These are phyloP conservation scores for Calyptomena viridis DNA, from an alignment of 2,113 vertebrate species.

Conservation along the genomic window DNA sequence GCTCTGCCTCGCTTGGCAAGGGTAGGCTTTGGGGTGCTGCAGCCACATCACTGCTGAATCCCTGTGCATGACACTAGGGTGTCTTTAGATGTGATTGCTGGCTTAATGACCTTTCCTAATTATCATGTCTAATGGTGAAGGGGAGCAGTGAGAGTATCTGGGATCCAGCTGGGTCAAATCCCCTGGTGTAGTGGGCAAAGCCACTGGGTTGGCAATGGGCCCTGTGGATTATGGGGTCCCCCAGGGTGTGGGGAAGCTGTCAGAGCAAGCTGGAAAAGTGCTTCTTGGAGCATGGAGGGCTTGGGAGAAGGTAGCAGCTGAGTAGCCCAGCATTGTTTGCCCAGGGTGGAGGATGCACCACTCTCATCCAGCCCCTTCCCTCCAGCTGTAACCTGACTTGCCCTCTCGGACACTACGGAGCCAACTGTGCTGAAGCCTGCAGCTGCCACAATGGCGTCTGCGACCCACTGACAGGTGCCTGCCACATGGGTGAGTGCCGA, in stretches of 20 bases:
- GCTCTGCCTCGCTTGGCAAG: accelerated
- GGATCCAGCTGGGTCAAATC: not conserved
- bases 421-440: slow-evolving; percentile 89
- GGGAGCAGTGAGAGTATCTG: not conserved
- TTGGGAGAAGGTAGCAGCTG: not conserved
- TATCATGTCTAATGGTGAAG: not conserved
- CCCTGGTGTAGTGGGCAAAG: accelerated
- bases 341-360: not conserved
- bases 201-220: accelerated
- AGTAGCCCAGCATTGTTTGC: not conserved
- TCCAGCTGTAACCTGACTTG: slow-evolving; percentile 93
- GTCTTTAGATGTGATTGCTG: not conserved
- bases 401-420: slow-evolving; percentile 84
- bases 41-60: not conserved
- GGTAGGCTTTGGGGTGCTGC: accelerated
- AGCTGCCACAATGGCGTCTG: slow-evolving; percentile 87
- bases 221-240: not conserved
- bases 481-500: slow-evolving; percentile 86
- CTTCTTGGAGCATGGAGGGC: accelerated
- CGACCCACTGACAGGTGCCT: slow-evolving; percentile 87
- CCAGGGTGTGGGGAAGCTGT: not conserved
- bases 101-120: too few species aligned
- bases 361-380: not conserved
- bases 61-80: accelerated
- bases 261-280: not conserved